These are phyloP conservation scores for Solen grandis DNA, from an alignment of 1,140 invertebrate genomes.

Conservation along the genomic window DNA sequence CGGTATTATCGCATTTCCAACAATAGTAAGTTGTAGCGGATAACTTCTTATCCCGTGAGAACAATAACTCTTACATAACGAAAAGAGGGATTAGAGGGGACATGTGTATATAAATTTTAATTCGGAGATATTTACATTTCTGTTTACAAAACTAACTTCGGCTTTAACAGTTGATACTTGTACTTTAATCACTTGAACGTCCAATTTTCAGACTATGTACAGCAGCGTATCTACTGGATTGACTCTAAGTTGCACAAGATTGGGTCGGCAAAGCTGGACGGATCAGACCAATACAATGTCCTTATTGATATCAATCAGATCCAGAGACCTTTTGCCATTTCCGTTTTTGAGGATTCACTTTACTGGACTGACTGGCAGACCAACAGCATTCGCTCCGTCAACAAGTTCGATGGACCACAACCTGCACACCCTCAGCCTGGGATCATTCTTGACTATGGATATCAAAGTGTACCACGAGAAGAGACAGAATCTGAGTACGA, in stretches of 20 bases:
- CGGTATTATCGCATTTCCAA: too few species aligned
- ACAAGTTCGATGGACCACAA: conserved; percentile 92
- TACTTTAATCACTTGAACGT: too few species aligned
- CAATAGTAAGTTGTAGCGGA: too few species aligned
- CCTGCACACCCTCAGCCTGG: conserved; percentile 69
- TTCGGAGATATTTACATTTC: too few species aligned
- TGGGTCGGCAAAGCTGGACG: conserved; percentile 84
- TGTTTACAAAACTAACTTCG: too few species aligned
- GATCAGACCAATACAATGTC: conserved; percentile 81
- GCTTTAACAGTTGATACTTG: too few species aligned
- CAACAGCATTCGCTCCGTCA: conserved; percentile 94
- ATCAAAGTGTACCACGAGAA: conserved; percentile 84
- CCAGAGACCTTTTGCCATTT: conserved; percentile 83
- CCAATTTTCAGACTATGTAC: conserved; percentile 77
- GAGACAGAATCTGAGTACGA: conserved; percentile 77
- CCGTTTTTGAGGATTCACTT: conserved; percentile 88
- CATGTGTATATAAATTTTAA: too few species aligned
- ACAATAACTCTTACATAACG: too few species aligned
- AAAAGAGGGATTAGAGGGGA: too few species aligned
- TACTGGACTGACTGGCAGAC: conserved; percentile 99
- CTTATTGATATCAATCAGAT: conserved; percentile 77
- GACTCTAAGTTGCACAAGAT: conserved; percentile 90
- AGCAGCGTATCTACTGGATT: conserved; percentile 93
- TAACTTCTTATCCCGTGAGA: too few species aligned
- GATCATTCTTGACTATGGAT: conserved; percentile 90